These are phyloP conservation scores for Laterallus jamaicensis DNA, from an alignment of 2,113 vertebrate genomes.

Conservation along the genomic window DNA sequence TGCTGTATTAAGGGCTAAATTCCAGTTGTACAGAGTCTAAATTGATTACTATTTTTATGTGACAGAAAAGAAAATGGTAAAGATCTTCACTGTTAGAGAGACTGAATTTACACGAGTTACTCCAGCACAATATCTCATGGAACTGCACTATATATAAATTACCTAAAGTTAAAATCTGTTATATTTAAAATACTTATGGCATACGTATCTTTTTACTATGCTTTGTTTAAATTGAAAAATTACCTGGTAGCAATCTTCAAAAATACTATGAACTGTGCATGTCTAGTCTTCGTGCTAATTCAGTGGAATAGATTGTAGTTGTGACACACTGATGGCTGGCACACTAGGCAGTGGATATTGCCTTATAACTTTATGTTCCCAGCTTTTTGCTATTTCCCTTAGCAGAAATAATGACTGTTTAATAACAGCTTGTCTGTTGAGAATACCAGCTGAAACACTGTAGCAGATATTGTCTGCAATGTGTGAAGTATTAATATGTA, in stretches of 20 bases:
- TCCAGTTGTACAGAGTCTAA: not conserved
- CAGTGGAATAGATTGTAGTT: not conserved
- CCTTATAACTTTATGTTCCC: not conserved
- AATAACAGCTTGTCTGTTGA: not conserved
- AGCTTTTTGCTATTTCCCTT: not conserved
- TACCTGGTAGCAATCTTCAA: not conserved
- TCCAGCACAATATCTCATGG: not conserved
- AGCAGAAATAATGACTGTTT: not conserved
- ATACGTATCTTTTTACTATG: not conserved
- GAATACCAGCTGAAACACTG: not conserved
- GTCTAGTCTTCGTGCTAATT: not conserved
- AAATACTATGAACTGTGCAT: not conserved
- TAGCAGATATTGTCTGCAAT: not conserved
- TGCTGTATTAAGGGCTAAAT: not conserved
- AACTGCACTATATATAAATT: not conserved
- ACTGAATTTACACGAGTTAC: not conserved
- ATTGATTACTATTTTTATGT: not conserved
- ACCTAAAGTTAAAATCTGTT: not conserved
- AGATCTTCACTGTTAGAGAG: not conserved
- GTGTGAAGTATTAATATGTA: not conserved
- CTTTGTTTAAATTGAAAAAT: not conserved
- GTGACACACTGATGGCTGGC: not conserved
- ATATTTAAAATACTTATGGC: not conserved
- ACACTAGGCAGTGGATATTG: not conserved
- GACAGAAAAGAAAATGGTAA: not conserved